Percentiles rank a stretch among this genome's conserved stretches.
phyloP scores from a whole-genome alignment of 2,797 vertebrate genomes.

The Lepus townsendii region DNA sequence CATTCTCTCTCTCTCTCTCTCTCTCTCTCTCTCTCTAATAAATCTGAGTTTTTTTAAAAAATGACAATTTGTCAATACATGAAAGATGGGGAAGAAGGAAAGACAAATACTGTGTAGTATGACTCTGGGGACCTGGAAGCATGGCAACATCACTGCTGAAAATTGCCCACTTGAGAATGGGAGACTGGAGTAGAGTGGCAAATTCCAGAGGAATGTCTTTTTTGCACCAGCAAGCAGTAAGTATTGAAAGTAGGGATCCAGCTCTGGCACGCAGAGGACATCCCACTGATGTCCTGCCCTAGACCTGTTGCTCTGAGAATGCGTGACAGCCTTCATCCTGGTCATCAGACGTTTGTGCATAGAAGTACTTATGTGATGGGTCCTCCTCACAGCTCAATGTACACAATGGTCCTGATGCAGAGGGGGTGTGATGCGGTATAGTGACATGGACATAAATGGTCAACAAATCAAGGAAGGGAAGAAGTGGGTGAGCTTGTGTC shows the following conservation, averaged over 20 bases:
- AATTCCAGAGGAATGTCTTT: background rate
- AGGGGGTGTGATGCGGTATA: background rate
- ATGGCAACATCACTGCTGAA: background rate
- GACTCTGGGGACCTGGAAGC: background rate
- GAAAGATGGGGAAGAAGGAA: background rate
- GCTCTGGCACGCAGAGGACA: background rate
- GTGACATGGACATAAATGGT: background rate
- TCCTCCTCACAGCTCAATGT: background rate
- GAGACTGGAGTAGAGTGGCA: too few relatives aligned
- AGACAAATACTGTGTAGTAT: rapidly evolving
- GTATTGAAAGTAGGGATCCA: background rate
- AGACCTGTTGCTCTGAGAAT: background rate
- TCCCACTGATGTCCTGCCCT: background rate
- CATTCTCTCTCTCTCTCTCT: too few relatives aligned
- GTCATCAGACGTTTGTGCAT: background rate
- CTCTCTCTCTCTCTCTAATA: too few relatives aligned
- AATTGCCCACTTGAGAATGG: background rate
- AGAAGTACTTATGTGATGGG: background rate
- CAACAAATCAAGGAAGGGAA: background rate
- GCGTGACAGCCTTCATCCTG: background rate
- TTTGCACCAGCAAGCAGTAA: background rate
- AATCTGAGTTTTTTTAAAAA: background rate
- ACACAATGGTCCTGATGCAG: background rate
- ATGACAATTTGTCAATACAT: background rate
- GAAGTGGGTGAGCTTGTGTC: rapidly evolving